Evolutionary conservation across 2,888 invertebrate species (phyloP).

Genomic region (Drosophila sordidula): DNA sequence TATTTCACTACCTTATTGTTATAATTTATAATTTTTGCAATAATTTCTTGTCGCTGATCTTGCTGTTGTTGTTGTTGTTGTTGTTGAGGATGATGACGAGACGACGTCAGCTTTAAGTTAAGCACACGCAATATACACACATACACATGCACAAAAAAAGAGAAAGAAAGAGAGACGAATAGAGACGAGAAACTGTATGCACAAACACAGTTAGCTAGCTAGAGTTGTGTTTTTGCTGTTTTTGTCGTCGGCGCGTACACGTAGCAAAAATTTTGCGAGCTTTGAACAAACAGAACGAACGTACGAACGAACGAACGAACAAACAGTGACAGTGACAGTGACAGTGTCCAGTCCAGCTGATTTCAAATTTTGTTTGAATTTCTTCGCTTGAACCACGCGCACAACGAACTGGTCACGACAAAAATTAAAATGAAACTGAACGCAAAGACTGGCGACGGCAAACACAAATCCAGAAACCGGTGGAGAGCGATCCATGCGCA

Average conservation of each 20-base stretch:
- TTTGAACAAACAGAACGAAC: conserved; percentile 74
- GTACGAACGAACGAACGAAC: conserved; percentile 76
- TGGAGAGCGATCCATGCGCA: conserved; percentile 50
- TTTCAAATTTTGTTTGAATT: conserved; percentile 54
- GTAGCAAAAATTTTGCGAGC: conserved; percentile 62
- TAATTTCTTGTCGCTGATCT: conserved; percentile 30
- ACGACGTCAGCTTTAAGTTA: conserved; percentile 66
- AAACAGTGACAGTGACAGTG: conserved; percentile 54
- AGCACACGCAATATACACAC: conserved; percentile 54
- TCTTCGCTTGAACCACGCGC: conserved; percentile 49
- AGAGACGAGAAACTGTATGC: conserved; percentile 52
- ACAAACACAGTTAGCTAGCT: conserved; percentile 49
- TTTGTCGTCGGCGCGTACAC: conserved; percentile 53
- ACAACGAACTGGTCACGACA: conserved; percentile 66
- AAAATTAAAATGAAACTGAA: conserved; percentile 74
- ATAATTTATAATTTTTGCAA: conserved; percentile 56
- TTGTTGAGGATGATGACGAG: conserved; percentile 42
- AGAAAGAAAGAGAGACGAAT: conserved; percentile 38
- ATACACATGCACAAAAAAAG: conserved; percentile 31
- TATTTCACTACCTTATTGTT: conserved; percentile 66
- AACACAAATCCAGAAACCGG: conserved; percentile 59
- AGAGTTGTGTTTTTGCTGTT: conserved; percentile 34
- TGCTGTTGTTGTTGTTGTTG: conserved; percentile 25
- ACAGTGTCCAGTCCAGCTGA: conserved; percentile 60
- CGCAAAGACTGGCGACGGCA: conserved; percentile 47